Base-by-base conservation (phyloP, 35 echinoderm and acorn worm species). In the Diadema setosum region DNA sequence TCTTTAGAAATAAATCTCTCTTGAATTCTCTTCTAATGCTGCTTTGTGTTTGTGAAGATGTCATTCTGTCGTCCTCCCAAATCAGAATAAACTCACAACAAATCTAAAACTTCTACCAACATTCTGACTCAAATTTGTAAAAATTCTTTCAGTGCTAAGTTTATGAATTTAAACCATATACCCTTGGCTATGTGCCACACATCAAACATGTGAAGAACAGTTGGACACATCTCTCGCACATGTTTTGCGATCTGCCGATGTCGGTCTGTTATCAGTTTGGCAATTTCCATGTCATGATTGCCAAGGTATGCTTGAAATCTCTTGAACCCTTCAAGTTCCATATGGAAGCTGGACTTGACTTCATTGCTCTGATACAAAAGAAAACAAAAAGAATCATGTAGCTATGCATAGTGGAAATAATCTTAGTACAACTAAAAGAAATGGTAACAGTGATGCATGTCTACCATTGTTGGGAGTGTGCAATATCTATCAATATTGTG, bases 181-280 rank as follows among this genome's bases (percentile, higher is more conserved):
- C 85, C 85, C 76, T 88, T 94, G 20, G 92, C 92, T 35, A 94
- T 39, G 80, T 94, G 92, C 86, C 92, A 88, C 33, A 94, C 69
- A 85, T 94, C 93, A 40, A 82, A 94, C 27, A 34, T 78, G 65
- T 90, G 88, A 5, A 64, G 27, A 12, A 73, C 56, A 2, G 76
- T 58, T 15, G 78, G 78, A 32, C 33, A 40, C 44, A 55, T 81
- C 44, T 81, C 70, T 34, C 88, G 61, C 12, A 91, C 57, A 17
- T 75, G 91, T 45, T 91, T 95, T 4, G 88, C 75, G 6, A 91
- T 40, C 26, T 70, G 39, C 16, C 57, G 52, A 61, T 95, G 88
- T 59, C 88, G 83, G 69, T 94, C 92, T 14, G 84, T 91, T 2
- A 95, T 45, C 9, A 95, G 64, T 5, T 43, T 78, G 5, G 57